Evolutionary conservation across 2,113 vertebrate genomes (phyloP).

Genomic region (Daubentonia madagascariensis): DNA sequence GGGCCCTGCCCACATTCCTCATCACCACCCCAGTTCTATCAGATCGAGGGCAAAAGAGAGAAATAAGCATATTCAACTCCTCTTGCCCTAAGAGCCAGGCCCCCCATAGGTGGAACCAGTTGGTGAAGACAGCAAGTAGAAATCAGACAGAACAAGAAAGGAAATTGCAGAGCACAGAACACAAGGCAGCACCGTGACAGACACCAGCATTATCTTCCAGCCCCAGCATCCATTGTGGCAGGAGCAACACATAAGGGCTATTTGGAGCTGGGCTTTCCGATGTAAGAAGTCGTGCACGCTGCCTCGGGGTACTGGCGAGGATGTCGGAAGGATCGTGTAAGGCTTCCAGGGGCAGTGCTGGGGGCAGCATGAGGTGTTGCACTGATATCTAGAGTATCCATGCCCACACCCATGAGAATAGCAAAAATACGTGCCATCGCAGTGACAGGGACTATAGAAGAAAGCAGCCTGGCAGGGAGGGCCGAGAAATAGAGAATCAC

Average conservation of each 20-base stretch:
- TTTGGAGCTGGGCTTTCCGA: not conserved
- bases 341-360: not conserved
- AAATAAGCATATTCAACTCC: conserved; percentile 74
- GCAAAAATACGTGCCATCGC: not conserved
- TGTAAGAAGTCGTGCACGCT: no score
- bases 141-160: not conserved
- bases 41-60: conserved; percentile 75
- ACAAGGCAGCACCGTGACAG: not conserved
- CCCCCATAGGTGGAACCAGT: conserved; percentile 49
- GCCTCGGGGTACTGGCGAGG: not conserved
- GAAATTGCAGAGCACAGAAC: not conserved
- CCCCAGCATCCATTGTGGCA: not conserved
- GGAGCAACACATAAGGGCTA: not conserved
- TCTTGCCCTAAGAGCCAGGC: conserved; percentile 50
- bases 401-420: not conserved
- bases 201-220: no score
- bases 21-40: conserved; percentile 49
- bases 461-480: not conserved
- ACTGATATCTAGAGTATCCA: not conserved
- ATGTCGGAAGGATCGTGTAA: not conserved
- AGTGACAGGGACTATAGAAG: no score
- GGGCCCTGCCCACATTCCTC: not conserved
- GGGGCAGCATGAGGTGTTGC: not conserved
- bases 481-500: not conserved
- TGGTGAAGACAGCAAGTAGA: not conserved